Base-by-base conservation (phyloP, 2,888 invertebrate genomes). In the Parochlus steinenii region DNA sequence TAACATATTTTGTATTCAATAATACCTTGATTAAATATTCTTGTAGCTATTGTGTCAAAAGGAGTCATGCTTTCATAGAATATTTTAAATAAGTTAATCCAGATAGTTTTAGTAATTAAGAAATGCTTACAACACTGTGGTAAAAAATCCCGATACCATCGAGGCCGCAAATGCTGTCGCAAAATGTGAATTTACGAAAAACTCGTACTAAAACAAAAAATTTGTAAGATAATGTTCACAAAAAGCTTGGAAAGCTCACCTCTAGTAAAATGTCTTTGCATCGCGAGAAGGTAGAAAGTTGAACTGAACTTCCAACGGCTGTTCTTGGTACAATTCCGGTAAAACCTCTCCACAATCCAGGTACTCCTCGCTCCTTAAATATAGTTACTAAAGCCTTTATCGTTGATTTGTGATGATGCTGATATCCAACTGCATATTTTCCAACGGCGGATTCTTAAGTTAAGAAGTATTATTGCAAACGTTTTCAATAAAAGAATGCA, bases 391-490 rank as follows among this genome's bases (percentile, higher is more conserved):
- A 50, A 0, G 67, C 71, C 40, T 62, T 55, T 30, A 56, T 45
- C 46, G 64, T 63, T 1, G 78, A 71, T 43, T 51, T 58, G 53
- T 86, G 81, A 6, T 65, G 55, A 55, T 86, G 81, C 50, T 89
- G 89, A 50, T 74, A 67, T 1, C 87, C 89, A 2, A 89, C 89
- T 14, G 86, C 86, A 45, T 85, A 83, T 33, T 69, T 64, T 6
- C 69, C 64, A 30, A 67, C 69, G 6, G 82, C 70, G 43, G 72
- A 65, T 0, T 85, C 68, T 53, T n/a, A n/a, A n/a, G n/a, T n/a
- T n/a, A n/a, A n/a, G n/a, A n/a, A n/a, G n/a, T n/a, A n/a, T n/a
- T n/a, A n/a, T n/a, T n/a, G n/a, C n/a, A n/a, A n/a, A n/a, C n/a
- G n/a, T n/a, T n/a, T n/a, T n/a, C n/a, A n/a, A n/a, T n/a, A n/a